These are phyloP conservation scores for Eurystomus gularis DNA, from an alignment of 2,113 vertebrate species.

Conservation along the genomic window DNA sequence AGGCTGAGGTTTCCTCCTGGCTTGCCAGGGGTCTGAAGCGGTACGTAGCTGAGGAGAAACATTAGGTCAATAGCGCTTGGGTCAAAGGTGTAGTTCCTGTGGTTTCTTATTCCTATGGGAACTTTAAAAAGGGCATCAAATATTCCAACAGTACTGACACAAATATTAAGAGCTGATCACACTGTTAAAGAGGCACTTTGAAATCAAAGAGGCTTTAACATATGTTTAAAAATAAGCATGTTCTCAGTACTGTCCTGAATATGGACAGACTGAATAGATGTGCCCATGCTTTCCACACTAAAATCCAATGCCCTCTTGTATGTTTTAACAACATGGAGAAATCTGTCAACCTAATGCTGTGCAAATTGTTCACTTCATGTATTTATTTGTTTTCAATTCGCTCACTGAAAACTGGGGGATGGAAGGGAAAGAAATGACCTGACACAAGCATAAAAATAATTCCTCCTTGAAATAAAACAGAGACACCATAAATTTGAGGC, in stretches of 20 bases:
- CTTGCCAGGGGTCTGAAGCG: fast-evolving
- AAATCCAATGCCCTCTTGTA: not conserved
- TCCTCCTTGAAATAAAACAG: not conserved
- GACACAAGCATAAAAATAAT: not conserved
- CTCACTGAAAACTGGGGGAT: not conserved
- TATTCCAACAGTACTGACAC: not conserved
- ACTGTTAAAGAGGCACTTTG: not conserved
- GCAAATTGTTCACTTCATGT: not conserved
- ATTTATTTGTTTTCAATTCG: not conserved
- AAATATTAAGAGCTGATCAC: not conserved
- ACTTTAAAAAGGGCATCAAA: not conserved
- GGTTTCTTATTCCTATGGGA: not conserved
- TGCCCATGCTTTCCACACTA: not conserved
- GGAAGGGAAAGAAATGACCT: not conserved
- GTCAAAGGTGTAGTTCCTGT: not conserved
- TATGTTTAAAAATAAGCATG: not conserved
- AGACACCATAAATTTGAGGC: not conserved
- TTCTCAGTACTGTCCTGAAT: not conserved
- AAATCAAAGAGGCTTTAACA: not conserved
- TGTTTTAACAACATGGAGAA: not conserved
- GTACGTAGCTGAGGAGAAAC: not conserved
- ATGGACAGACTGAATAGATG: not conserved
- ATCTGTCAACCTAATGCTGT: not conserved
- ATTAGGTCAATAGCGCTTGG: not conserved
- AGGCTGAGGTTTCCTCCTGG: not conserved